phyloP scores from a whole-genome alignment of 2,113 vertebrate species.

The Phodopus roborovskii region DNA sequence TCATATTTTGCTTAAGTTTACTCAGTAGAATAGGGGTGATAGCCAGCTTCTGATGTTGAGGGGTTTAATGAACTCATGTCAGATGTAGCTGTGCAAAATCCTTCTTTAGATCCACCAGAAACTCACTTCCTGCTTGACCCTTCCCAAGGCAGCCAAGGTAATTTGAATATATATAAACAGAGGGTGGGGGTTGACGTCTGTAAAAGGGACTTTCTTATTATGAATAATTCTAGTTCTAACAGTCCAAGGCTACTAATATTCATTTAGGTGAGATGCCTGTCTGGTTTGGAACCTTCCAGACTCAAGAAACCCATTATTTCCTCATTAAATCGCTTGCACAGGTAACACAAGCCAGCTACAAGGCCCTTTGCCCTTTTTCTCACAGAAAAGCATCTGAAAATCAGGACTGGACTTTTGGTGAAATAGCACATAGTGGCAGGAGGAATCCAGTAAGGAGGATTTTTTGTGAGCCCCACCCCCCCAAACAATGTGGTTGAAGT shows the following conservation, averaged over 20 bases:
- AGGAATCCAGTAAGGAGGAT: background rate
- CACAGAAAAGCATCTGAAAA: slow-evolving; percentile 9
- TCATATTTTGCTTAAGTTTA: background rate
- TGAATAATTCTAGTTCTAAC: background rate
- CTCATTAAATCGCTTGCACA: background rate
- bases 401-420: background rate
- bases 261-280: background rate
- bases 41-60: background rate
- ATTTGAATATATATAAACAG: background rate
- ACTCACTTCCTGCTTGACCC: background rate
- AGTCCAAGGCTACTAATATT: background rate
- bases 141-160: background rate
- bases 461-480: background rate
- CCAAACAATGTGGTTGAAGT: background rate
- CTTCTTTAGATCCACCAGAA: background rate
- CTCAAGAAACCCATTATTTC: background rate
- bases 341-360: background rate
- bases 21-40: background rate
- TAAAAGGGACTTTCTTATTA: slow-evolving; percentile 1
- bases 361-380: background rate
- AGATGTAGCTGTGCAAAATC: background rate
- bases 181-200: background rate
- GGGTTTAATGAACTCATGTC: background rate
- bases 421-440: background rate
- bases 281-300: background rate